A percentile compares a stretch with the other conserved stretches of the same genome.
phyloP scores from a whole-genome alignment of 2,113 vertebrate species.

The Strigops habroptila region DNA sequence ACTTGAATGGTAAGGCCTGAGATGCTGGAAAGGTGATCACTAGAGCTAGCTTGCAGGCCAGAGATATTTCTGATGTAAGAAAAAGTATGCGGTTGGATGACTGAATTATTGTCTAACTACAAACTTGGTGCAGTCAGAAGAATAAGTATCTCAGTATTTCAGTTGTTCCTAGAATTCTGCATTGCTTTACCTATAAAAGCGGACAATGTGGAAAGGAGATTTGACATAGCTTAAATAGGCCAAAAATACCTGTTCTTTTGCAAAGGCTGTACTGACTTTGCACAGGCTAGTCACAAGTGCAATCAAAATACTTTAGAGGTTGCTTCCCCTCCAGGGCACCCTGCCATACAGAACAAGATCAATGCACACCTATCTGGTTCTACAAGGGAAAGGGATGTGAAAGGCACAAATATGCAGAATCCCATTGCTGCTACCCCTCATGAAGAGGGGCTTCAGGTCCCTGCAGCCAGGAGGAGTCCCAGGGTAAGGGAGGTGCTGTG shows the following conservation, averaged over 20 bases:
- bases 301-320: background rate
- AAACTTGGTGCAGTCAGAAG: background rate
- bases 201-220: background rate
- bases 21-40: background rate
- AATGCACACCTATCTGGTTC: accelerated
- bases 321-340: background rate
- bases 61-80: background rate
- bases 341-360: background rate
- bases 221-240: background rate
- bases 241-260: background rate
- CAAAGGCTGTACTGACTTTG: background rate
- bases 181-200: background rate
- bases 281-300: background rate
- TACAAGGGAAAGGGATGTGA: background rate
- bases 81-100: background rate
- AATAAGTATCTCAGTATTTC: background rate
- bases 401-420: background rate
- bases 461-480: background rate
- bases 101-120: background rate
- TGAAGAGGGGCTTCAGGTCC: background rate
- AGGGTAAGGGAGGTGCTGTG: background rate
- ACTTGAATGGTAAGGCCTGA: background rate
- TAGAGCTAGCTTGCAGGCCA: background rate
- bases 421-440: background rate
- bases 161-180: background rate